A percentile compares a stretch with the other conserved stretches of the same genome.
Evolutionary conservation across 2,113 vertebrate species (phyloP).

Genomic region (Falcunculus frontatus): DNA sequence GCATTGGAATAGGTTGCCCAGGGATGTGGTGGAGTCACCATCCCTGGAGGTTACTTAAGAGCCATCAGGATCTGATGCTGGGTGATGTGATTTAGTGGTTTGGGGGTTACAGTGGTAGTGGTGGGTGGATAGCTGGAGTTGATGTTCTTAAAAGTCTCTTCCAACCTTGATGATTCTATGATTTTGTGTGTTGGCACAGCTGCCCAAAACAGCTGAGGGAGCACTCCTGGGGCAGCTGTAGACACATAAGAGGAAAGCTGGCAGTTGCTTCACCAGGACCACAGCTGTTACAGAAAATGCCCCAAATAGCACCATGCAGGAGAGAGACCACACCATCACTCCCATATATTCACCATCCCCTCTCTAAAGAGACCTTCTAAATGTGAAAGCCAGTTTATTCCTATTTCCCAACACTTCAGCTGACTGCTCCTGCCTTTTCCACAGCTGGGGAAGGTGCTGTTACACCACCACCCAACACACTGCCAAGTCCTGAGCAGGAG

Average conservation of each 20-base stretch:
- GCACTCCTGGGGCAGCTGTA: background rate
- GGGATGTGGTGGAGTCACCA: background rate
- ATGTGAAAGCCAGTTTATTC: background rate
- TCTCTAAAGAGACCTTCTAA: background rate
- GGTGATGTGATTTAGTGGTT: background rate
- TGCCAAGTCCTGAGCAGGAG: background rate
- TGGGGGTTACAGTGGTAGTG: background rate
- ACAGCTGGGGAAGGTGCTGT: background rate
- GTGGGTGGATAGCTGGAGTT: background rate
- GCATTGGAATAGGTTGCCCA: background rate
- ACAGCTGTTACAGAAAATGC: background rate
- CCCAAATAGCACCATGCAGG: background rate
- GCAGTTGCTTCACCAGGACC: background rate
- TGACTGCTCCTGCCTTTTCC: background rate
- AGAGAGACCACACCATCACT: background rate
- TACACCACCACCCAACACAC: accelerated
- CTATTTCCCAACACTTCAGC: background rate
- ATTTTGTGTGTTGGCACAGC: background rate
- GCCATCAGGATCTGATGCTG: background rate
- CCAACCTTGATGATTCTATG: background rate
- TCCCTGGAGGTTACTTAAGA: background rate
- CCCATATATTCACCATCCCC: background rate
- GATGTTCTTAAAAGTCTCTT: background rate
- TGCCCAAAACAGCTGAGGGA: background rate
- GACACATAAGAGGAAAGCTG: background rate